Percentiles rank a stretch among this genome's conserved stretches.
These are phyloP conservation scores for Megaustenia siamemsis DNA, from an alignment of 2,888 invertebrate species.

Conservation along the genomic window DNA sequence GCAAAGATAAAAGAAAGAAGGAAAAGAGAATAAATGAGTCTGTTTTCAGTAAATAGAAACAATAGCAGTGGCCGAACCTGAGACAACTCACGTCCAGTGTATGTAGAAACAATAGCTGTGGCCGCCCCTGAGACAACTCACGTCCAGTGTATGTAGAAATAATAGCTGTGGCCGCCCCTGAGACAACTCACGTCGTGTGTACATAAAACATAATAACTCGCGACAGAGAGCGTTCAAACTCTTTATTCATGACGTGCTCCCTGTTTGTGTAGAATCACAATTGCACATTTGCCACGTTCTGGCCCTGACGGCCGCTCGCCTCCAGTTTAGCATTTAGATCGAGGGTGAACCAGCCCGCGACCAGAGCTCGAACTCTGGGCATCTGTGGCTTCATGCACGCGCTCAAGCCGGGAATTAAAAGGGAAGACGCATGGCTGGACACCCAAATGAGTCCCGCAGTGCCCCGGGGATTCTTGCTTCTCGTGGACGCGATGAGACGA, in stretches of 20 bases:
- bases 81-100: too few species aligned
- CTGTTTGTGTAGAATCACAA: conserved; percentile 16
- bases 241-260: not conserved
- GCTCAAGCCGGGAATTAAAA: conserved; percentile 44
- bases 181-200: not conserved
- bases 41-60: too few species aligned
- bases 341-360: conserved; percentile 31
- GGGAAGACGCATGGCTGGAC: conserved; percentile 44
- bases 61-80: too few species aligned
- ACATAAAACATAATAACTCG: not conserved
- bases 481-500: conserved; percentile 27
- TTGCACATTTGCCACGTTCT: conserved; percentile 19
- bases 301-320: not conserved
- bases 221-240: not conserved
- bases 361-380: conserved; percentile 39
- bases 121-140: too few species aligned
- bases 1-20: too few species aligned
- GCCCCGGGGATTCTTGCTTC: conserved; percentile 39
- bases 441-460: conserved; percentile 35
- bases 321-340: conserved; percentile 53
- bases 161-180: too few species aligned
- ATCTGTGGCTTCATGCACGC: conserved; percentile 28
- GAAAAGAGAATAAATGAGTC: too few species aligned
- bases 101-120: too few species aligned
- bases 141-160: not conserved